Conservation (phyloP, 2,888 invertebrate species). For the Xylota segnis region DNA sequence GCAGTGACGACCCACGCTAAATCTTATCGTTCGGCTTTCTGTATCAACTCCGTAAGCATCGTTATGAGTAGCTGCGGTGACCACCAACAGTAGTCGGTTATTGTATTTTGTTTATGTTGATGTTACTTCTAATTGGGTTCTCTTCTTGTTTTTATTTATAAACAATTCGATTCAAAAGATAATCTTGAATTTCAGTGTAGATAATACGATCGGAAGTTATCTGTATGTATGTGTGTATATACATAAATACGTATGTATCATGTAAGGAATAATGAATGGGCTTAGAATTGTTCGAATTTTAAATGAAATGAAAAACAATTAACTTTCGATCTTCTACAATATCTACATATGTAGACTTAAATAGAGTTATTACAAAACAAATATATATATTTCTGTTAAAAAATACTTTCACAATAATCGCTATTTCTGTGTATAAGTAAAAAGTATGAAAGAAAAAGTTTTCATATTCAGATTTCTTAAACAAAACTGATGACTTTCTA, state of each 20-base stretch:
- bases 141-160: slow-evolving; percentile 39
- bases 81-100: slow-evolving; percentile 69
- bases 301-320: neutral
- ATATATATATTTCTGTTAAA: no score
- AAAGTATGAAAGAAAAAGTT: no score
- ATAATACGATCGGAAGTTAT: slow-evolving; percentile 25
- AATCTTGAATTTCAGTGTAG: slow-evolving; percentile 38
- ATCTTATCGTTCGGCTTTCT: slow-evolving; percentile 25
- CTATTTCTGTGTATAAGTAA: no score
- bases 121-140: slow-evolving; percentile 42
- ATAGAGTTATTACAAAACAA: no score
- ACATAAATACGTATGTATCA: no score
- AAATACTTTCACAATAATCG: no score
- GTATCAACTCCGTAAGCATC: slow-evolving; percentile 20
- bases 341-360: no score
- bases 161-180: slow-evolving; percentile 30
- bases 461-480: no score
- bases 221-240: neutral
- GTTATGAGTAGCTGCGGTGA: slow-evolving; percentile 21
- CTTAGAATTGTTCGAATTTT: neutral
- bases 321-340: no score
- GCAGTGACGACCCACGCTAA: slow-evolving; percentile 32
- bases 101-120: slow-evolving; percentile 59
- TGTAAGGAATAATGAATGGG: neutral
- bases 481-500: no score